Percentiles rank a stretch among this genome's conserved stretches.
Conservation (phyloP, 2,113 vertebrate genomes). For the Coregonus clupeaformis region DNA sequence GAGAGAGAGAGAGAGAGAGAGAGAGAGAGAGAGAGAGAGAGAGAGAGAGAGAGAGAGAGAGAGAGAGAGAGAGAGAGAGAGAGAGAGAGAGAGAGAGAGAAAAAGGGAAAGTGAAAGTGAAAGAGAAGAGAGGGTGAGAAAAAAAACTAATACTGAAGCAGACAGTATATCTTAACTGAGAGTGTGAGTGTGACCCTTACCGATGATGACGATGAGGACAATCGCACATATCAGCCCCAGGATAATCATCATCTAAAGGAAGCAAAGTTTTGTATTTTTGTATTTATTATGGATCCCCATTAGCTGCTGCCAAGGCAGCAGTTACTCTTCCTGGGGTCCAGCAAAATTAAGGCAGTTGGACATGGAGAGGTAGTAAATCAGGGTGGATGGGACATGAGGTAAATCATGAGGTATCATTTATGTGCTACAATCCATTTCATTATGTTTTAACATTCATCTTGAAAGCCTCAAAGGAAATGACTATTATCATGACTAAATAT, state of each 20-base stretch:
- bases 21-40: constrained; percentile 12
- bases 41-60: constrained; percentile 25
- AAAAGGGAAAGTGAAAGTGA: too few relatives aligned
- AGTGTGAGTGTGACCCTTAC: constrained; percentile 73
- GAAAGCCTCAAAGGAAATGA: not conserved
- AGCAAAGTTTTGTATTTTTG: not conserved
- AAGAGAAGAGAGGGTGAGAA: not conserved
- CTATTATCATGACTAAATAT: not conserved
- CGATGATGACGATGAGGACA: constrained; percentile 91
- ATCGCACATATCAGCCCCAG: constrained; percentile 85
- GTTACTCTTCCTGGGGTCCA: too few relatives aligned
- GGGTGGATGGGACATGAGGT: not conserved
- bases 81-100: not conserved
- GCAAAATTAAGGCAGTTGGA: not conserved
- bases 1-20: not conserved
- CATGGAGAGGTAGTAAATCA: not conserved
- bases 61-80: not conserved
- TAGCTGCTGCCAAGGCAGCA: too few relatives aligned
- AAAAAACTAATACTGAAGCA: not conserved
- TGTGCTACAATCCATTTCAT: not conserved
- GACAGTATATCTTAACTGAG: too few relatives aligned
- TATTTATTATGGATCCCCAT: not conserved
- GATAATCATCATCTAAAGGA: constrained; percentile 93
- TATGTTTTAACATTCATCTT: not conserved
- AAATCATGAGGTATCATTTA: not conserved